Conservation (phyloP, 2,888 invertebrate species). For the Drosophila pegasa region DNA sequence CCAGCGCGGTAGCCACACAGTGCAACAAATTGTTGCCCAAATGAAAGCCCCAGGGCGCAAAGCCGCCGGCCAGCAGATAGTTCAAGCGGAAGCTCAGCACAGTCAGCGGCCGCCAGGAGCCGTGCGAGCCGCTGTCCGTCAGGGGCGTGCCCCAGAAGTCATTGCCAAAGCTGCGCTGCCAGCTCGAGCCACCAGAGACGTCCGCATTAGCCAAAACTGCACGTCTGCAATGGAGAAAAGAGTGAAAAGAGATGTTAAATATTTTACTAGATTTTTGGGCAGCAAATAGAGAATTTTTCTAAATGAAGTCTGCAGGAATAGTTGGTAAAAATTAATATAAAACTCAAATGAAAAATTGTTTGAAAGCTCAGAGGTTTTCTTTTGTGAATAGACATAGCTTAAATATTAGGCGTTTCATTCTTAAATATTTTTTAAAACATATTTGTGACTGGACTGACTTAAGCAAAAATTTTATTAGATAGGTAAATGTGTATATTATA, state of each 20-base stretch:
- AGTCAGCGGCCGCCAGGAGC: constrained; percentile 97
- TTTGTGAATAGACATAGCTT: too few species aligned
- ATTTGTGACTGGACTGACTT: too few species aligned
- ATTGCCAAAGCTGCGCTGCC: constrained; percentile 93
- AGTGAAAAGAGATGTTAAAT: background rate
- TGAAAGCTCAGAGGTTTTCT: too few species aligned
- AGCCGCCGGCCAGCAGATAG: constrained; percentile 91
- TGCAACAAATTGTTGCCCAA: constrained; percentile 94
- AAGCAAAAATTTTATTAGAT: too few species aligned
- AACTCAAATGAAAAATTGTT: background rate
- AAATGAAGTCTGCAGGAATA: background rate
- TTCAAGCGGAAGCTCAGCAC: constrained; percentile 95
- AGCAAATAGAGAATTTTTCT: background rate
- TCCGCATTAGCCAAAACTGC: constrained; percentile 98
- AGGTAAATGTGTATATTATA: too few species aligned
- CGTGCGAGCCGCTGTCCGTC: constrained; percentile 96
- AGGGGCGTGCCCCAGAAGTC: constrained; percentile 99
- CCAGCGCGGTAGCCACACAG: constrained; percentile 92
- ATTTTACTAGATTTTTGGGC: background rate
- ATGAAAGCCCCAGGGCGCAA: constrained; percentile 94
- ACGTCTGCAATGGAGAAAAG: constrained; percentile 89
- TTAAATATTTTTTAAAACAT: too few species aligned
- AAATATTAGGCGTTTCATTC: too few species aligned
- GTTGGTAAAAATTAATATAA: background rate
- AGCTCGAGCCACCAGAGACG: constrained; percentile 92